phyloP scores from a whole-genome alignment of 2,113 vertebrate species.

The Hippocampus mohnikei region DNA sequence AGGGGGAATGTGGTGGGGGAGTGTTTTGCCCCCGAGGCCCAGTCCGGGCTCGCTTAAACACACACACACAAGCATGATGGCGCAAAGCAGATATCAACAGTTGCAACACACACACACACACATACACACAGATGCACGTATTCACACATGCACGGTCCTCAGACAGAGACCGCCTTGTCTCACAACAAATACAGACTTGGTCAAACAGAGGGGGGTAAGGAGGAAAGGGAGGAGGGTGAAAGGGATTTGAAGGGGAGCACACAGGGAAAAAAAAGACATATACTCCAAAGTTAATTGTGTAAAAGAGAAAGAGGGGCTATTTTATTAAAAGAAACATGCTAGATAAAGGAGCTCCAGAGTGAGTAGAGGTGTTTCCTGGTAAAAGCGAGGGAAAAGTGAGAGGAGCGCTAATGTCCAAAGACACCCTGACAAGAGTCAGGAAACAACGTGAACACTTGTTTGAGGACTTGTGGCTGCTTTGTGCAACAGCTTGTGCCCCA shows the following conservation, averaged over 20 bases:
- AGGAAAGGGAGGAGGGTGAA: slow-evolving; percentile 25
- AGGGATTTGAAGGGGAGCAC: slow-evolving; percentile 40
- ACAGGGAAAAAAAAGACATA: slow-evolving; percentile 30
- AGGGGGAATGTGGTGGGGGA: slow-evolving; percentile 33
- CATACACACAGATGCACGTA: slow-evolving; percentile 48
- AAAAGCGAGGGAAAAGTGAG: slow-evolving; percentile 12
- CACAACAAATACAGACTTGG: slow-evolving; percentile 64
- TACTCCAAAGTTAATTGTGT: slow-evolving; percentile 40
- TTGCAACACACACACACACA: slow-evolving; percentile 17
- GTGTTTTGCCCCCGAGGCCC: slow-evolving; percentile 60
- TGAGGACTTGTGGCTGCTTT: slow-evolving; percentile 32
- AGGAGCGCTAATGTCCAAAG: slow-evolving; percentile 39
- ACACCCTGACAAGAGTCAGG: slow-evolving; percentile 47
- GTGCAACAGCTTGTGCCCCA: slow-evolving; percentile 16
- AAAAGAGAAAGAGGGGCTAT: slow-evolving; percentile 18
- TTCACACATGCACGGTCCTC: slow-evolving; percentile 57
- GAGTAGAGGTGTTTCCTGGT: slow-evolving; percentile 4
- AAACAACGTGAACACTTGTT: slow-evolving; percentile 52
- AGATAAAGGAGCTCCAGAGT: slow-evolving; percentile 30
- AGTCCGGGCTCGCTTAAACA: slow-evolving; percentile 53
- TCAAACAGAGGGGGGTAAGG: slow-evolving; percentile 52
- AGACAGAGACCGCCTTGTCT: slow-evolving; percentile 74
- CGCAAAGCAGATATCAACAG: slow-evolving; percentile 56
- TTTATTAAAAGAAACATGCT: slow-evolving; percentile 36
- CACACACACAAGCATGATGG: slow-evolving; percentile 40